Conservation (phyloP, 2,113 vertebrate genomes). For the Ceuthmochares aereus region DNA sequence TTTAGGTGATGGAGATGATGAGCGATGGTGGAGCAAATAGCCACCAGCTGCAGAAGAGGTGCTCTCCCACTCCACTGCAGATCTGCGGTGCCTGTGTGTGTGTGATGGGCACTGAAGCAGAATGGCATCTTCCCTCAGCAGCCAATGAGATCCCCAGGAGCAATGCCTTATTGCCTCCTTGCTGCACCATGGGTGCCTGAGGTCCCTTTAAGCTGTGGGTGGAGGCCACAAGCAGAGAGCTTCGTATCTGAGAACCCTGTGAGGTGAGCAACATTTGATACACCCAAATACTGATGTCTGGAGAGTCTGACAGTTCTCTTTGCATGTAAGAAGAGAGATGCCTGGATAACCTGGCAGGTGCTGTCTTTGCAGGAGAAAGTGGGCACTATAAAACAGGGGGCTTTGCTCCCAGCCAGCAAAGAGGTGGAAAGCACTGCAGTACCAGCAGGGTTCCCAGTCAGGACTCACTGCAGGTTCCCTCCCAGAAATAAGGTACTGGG, state of each 20-base stretch:
- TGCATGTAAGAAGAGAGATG: rapidly evolving
- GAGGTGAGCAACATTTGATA: no score
- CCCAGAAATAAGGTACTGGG: neutral
- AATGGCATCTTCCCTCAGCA: neutral
- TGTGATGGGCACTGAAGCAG: neutral
- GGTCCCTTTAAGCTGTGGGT: neutral
- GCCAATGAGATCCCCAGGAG: rapidly evolving
- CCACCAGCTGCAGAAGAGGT: neutral
- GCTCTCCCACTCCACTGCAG: neutral
- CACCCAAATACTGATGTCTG: rapidly evolving
- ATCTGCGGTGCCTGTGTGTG: neutral
- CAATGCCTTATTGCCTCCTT: neutral
- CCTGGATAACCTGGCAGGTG: neutral
- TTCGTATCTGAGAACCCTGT: rapidly evolving
- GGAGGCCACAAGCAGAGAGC: neutral
- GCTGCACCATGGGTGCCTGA: neutral
- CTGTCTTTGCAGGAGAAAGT: neutral
- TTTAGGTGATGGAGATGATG: rapidly evolving
- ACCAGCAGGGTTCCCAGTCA: neutral
- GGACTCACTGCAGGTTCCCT: neutral
- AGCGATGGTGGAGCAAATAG: rapidly evolving
- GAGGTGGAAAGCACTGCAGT: neutral
- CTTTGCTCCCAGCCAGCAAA: neutral
- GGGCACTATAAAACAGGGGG: neutral
- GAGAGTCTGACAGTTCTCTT: neutral